Evolutionary conservation across 2,113 vertebrate genomes (phyloP).

Genomic region (Clinocottus analis): DNA sequence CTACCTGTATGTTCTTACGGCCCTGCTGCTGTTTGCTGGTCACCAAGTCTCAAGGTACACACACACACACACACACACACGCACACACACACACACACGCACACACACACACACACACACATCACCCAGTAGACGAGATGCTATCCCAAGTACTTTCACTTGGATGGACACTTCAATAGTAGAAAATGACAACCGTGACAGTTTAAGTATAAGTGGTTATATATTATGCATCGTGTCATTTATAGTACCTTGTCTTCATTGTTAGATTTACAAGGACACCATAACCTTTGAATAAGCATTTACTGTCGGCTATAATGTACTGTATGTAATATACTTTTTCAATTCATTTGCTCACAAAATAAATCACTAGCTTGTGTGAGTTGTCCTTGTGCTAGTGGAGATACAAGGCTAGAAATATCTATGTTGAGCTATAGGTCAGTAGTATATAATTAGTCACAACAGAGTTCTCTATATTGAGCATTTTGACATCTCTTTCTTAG

Average conservation of each 20-base stretch:
- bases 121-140: background rate
- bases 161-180: background rate
- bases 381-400: background rate
- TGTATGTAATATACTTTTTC: background rate
- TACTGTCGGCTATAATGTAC: background rate
- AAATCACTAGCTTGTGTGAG: background rate
- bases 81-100: background rate
- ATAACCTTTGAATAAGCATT: background rate
- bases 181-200: background rate
- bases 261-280: background rate
- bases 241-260: background rate
- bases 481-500: conserved; percentile 75
- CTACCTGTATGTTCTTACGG: conserved; percentile 96
- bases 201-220: background rate
- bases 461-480: conserved; percentile 24
- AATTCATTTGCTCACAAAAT: background rate
- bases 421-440: background rate
- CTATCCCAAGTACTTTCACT: background rate
- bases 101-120: background rate
- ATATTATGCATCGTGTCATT: background rate
- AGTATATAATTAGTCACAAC: background rate
- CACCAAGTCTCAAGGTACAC: conserved; percentile 96
- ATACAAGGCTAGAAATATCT: background rate
- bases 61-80: background rate
- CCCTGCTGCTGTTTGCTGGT: conserved; percentile 94